Evolutionary conservation across 2,113 vertebrate genomes (phyloP).

Genomic region (Dinomys branickii): DNA sequence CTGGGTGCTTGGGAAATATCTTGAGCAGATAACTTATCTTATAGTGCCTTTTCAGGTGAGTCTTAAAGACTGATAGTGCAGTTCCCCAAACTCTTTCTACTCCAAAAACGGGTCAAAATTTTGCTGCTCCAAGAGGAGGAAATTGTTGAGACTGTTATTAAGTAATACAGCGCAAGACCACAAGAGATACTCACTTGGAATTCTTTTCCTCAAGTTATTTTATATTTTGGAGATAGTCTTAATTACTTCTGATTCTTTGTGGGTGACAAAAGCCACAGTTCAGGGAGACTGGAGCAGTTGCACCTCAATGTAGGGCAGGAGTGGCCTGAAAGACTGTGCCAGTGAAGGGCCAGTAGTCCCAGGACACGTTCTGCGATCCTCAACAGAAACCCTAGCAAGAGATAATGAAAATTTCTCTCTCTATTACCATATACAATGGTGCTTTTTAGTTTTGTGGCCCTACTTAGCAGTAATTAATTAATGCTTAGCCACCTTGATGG

Average conservation of each 20-base stretch:
- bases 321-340: neutral
- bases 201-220: neutral
- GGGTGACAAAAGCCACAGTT: neutral
- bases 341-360: neutral
- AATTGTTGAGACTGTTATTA: neutral
- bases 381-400: neutral
- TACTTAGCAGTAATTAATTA: slow-evolving; percentile 45
- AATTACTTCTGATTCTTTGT: neutral
- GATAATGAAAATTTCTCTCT: slow-evolving; percentile 33
- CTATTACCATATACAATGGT: neutral
- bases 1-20: neutral
- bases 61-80: neutral
- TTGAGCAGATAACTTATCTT: neutral
- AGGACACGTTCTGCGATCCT: neutral
- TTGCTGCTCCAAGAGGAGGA: neutral
- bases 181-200: neutral
- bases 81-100: neutral
- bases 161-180: neutral
- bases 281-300: neutral
- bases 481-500: neutral
- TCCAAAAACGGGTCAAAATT: neutral
- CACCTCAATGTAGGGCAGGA: neutral
- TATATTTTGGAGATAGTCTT: neutral
- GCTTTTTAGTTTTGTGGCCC: slow-evolving; percentile 22
- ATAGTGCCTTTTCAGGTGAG: neutral